Evolutionary conservation across 1,140 invertebrate genomes (phyloP), one percentile per base, ranked within the genome.

Genomic region (Aphaenogaster floridana): DNA sequence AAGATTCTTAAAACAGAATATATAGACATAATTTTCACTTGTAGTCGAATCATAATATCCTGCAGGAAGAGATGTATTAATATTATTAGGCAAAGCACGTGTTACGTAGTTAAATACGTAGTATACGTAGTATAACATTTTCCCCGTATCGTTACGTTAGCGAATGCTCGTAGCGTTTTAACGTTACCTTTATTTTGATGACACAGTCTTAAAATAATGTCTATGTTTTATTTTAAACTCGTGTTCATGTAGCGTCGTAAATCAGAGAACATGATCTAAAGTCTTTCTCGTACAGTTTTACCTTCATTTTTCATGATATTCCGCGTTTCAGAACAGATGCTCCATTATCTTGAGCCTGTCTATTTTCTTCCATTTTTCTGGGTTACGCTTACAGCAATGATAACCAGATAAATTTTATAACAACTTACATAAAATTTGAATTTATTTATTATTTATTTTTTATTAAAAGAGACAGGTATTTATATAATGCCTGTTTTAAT

Each of bases 261-360:
- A 89, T 88, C 88, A 89, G 21, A 21, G 42, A 68, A 50, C 42
- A 54, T 34, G 61, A 78, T 88, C 80, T 85, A 52, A 78, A 85
- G 83, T 78, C 48, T 88, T 71, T 68, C 61, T 80, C 66, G 57
- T 88, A 74, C 15, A 66, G 42, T 85, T 78, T 66, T 52, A 64
- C n/a, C 52, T 74, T 87, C 15, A 57, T 48, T n/a, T 45, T 50
- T 80, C 9, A 74, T 36, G 36, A 68, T 74, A 59, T 52, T 50
- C 63, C 57, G 50, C 36, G 5, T 83, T 89, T 76, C 17, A 11
- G 8, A 79, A 28, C 74, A 39, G 66, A 21, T 28, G 39, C 36
- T 57, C 68, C 13, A 69, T 36, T 36, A 74, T 80, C 48, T 3
- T 42, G 39, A 61, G 13, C n/a, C 36, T 48, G 50, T 71, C 80